phyloP scores from a whole-genome alignment of 2,113 vertebrate genomes.

The Anguilla japonica region DNA sequence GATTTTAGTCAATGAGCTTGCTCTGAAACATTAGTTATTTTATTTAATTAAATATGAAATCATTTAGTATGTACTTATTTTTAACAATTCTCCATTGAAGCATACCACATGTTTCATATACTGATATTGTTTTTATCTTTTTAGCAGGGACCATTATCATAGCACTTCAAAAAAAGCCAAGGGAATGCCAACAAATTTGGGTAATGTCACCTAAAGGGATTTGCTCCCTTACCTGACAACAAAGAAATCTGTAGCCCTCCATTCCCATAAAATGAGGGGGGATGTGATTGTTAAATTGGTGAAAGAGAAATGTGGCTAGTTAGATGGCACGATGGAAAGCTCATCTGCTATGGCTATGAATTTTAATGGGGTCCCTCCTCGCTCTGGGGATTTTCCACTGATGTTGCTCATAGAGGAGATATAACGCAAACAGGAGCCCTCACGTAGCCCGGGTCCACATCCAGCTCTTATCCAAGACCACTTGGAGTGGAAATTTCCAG shows the following conservation, averaged over 20 bases:
- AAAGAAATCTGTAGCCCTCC: conserved; percentile 63
- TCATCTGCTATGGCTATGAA: background rate
- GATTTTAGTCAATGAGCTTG: background rate
- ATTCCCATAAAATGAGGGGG: conserved; percentile 53
- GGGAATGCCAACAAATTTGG: conserved; percentile 51
- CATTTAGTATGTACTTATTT: too few relatives aligned
- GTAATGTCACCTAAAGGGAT: conserved; percentile 55
- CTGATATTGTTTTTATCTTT: background rate
- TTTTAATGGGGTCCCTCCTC: conserved; percentile 27
- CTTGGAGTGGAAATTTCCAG: conserved; percentile 73
- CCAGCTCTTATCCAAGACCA: conserved; percentile 20
- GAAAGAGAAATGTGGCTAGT: conserved; percentile 61
- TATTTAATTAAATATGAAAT: background rate
- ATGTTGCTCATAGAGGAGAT: conserved; percentile 55
- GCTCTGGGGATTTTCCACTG: conserved; percentile 77
- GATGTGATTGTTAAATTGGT: conserved; percentile 58
- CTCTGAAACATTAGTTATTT: background rate
- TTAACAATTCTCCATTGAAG: too few relatives aligned
- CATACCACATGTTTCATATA: background rate
- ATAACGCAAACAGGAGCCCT: conserved; percentile 61
- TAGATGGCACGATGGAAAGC: conserved; percentile 41
- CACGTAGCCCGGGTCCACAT: conserved; percentile 52
- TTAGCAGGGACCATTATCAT: conserved; percentile 48
- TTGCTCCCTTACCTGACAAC: conserved; percentile 64
- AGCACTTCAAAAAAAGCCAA: conserved; percentile 43